These are phyloP conservation scores for Pseudomyrmex cubaensis DNA, from an alignment of 1,140 invertebrate genomes.

Conservation along the genomic window DNA sequence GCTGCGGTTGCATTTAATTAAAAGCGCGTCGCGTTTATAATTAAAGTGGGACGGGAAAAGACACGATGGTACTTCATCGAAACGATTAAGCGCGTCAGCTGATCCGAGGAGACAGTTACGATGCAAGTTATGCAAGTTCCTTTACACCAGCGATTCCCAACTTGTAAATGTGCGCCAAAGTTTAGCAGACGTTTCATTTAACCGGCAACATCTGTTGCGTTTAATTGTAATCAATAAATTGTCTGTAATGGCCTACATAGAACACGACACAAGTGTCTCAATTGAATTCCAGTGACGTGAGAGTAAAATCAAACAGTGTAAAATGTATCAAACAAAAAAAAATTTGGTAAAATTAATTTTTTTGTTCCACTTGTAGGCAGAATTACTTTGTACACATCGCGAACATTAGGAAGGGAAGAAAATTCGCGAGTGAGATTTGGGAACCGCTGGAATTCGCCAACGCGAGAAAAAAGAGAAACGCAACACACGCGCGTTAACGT, in stretches of 20 bases:
- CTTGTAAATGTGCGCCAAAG: neutral
- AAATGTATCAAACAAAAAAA: neutral
- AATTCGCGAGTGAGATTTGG: neutral
- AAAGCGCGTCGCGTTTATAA: neutral
- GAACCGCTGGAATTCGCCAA: slow-evolving; percentile 19
- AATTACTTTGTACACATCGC: neutral
- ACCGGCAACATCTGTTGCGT: neutral
- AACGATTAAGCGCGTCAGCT: slow-evolving; percentile 45
- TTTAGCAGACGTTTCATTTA: neutral
- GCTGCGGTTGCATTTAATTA: slow-evolving; percentile 40
- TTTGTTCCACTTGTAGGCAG: neutral
- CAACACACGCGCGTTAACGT: slow-evolving; percentile 11
- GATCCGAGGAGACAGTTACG: slow-evolving; percentile 49
- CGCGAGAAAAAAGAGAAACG: slow-evolving; percentile 14
- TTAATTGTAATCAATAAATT: neutral
- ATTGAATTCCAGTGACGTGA: no score
- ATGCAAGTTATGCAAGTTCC: slow-evolving; percentile 40
- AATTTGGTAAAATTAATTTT: neutral
- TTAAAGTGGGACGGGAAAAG: slow-evolving; percentile 9
- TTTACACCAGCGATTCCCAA: slow-evolving; percentile 23
- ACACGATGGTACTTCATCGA: slow-evolving; percentile 48
- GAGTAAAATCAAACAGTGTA: neutral
- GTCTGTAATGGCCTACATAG: neutral
- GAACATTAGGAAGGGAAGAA: neutral
- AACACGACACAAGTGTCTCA: neutral